Conservation (phyloP, 2,797 vertebrate genomes). For the Pseudomugil tenellus region DNA sequence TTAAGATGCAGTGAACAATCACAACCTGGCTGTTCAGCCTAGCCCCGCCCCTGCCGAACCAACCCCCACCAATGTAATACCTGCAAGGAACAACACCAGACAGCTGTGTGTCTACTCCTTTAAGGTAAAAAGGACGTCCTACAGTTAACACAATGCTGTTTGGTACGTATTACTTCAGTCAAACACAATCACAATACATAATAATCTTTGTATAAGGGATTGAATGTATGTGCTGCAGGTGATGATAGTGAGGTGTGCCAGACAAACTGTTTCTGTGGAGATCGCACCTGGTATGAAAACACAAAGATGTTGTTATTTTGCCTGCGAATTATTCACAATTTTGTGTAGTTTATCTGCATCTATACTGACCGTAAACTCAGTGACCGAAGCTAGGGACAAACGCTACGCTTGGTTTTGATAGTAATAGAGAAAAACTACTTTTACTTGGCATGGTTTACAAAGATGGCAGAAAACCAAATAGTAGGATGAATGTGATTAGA, state of each 20-base stretch:
- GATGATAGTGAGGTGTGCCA: slow-evolving; percentile 81
- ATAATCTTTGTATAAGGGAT: neutral
- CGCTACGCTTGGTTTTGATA: no score
- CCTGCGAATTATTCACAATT: slow-evolving; percentile 77
- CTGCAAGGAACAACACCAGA: slow-evolving; percentile 62
- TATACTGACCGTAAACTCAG: no score
- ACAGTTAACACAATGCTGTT: no score
- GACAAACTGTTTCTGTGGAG: slow-evolving; percentile 83
- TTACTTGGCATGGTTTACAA: no score
- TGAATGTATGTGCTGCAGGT: slow-evolving; percentile 68
- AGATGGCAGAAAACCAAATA: no score
- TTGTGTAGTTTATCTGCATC: no score
- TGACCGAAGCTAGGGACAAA: no score
- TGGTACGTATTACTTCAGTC: no score
- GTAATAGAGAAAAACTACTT: no score
- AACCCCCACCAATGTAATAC: slow-evolving; percentile 23
- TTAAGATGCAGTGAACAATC: slow-evolving; percentile 84
- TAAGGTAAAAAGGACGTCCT: slow-evolving; percentile 70
- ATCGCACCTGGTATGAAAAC: no score
- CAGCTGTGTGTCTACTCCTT: slow-evolving; percentile 79
- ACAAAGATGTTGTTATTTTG: slow-evolving; percentile 82
- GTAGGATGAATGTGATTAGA: neutral
- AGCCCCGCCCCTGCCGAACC: slow-evolving; percentile 69
- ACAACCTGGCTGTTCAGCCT: slow-evolving; percentile 82
- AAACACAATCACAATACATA: no score